Evolutionary conservation across 2,888 invertebrate genomes (phyloP), one percentile per base, ranked within the genome.

Genomic region (Aporophyla nigra): DNA sequence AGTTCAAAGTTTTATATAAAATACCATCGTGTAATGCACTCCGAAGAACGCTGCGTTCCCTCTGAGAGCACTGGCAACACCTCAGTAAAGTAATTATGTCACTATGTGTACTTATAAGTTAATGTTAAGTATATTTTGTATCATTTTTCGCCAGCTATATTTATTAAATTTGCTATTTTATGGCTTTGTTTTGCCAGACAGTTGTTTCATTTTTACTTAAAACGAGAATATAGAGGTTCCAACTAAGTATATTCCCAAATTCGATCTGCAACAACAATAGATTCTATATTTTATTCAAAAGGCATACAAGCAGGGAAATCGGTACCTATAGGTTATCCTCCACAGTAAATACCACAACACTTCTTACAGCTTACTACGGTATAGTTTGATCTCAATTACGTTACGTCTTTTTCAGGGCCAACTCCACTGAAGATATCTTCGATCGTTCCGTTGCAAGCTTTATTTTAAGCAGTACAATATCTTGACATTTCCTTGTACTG

Each of bases 111-210:
- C 77, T 76, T 78, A 40, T 77, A 79, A 79, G 67, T 63, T 86
- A 86, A 76, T 81, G 43, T 75, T 71, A 82, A 84, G 66, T 82
- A 71, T 85, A 78, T 87, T 87, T 83, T 83, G 76, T 77, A 85
- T 71, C n/a, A 58, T 54, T 51, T 74, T 76, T 86, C 69, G 85
- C 67, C 14, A 7, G 80, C 84, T 78, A 80, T 81, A 84, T 85
- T 86, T 85, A 87, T 86, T 88, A 82, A 87, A 89, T 88, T 72
- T 82, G 90, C 90, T 84, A 76, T 87, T 87, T 70, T 84, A 83
- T 75, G 90, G 91, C 91, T 90, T 92, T 90, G 90, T 90, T 90
- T 84, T 89, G 87, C 88, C 88, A 87, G 68, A 76, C 56, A 71
- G 68, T 71, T 33, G 78, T 84, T 82, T 88, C 78, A 82, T 88